Conservation (phyloP, 2,888 invertebrate genomes). For the Neoascia interrupta region DNA sequence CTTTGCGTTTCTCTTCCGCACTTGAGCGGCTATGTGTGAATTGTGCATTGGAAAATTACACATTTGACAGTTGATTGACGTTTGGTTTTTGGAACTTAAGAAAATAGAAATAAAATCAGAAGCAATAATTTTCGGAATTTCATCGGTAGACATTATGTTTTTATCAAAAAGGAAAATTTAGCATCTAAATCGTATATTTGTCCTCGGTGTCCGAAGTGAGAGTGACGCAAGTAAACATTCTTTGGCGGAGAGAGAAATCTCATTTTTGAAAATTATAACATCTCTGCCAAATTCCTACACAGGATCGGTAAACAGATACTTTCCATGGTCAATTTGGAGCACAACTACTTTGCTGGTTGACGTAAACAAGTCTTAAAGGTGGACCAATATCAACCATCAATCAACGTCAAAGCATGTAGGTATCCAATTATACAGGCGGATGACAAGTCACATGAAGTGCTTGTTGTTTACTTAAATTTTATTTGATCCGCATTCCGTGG, state of each 20-base stretch:
- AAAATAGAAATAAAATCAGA: background rate
- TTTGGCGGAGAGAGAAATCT: no score
- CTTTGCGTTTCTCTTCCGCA: background rate
- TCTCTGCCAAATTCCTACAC: background rate
- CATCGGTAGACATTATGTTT: no score
- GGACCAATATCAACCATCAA: slow-evolving; percentile 30
- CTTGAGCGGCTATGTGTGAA: no score
- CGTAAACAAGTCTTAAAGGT: no score
- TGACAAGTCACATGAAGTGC: slow-evolving; percentile 18
- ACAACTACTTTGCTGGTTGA: no score
- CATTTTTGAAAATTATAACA: background rate
- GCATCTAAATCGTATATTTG: no score
- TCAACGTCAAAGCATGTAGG: slow-evolving; percentile 21
- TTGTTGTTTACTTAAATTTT: background rate
- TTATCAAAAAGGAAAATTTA: no score
- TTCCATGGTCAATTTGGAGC: no score
- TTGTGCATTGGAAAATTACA: no score
- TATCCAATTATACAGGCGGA: slow-evolving; percentile 17
- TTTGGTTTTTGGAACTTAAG: background rate
- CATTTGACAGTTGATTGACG: slow-evolving; percentile 50
- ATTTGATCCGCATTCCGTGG: slow-evolving; percentile 1
- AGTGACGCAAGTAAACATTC: no score
- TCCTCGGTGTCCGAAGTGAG: no score
- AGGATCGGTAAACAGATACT: no score
- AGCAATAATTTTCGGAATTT: slow-evolving; percentile 6